Base-by-base conservation (phyloP, 2,113 vertebrate genomes). In the Triplophysa dalaica region DNA sequence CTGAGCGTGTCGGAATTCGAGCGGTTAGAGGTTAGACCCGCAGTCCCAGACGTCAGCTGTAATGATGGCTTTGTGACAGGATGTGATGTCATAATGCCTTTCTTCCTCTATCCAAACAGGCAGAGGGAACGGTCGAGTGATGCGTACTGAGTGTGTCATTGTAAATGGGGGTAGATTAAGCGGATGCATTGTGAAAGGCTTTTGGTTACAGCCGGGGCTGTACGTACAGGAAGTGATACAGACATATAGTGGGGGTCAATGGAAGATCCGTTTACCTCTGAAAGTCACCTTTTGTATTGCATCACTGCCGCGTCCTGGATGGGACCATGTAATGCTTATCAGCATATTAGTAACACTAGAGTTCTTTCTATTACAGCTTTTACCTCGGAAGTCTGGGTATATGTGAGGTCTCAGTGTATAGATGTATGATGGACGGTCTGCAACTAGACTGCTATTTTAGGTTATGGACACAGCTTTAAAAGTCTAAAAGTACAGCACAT, bases 191-290 rank as follows among this genome's bases (percentile, higher is more conserved):
- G 70, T 64, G 70, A 74, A 50, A 61, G 50, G 83, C 76, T 81
- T 76, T 84, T 50, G 79, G 79, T 75, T 84, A 81, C 79, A 63
- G 75, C 43, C 74, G 38, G 80, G 72, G 79, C 69, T 76, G 79
- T 78, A 43, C 83, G 70, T 78, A 81, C 83, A 75, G 83, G 79
- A 81, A 80, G 75, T 70, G 79, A 78, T 84, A 76, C 75, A 81
- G 64, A 79, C 70, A 21, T 74, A 79, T 67, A 38, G 29, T 48
- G 75, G 82, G 81, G 74, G 82, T 76, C 73, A 50, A 63, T 72
- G 73, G 62, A 38, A 83, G 73, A 73, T 52, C 65, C 45, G 29
- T 61, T 67, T 78, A 78, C 63, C 75, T 81, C 70, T 64, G 52
- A 78, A 75, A 61, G 72, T 56, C 79, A 74, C 70, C 66, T 70